Evolutionary conservation across 2,888 invertebrate species (phyloP).

Genomic region (Patella pellucida): DNA sequence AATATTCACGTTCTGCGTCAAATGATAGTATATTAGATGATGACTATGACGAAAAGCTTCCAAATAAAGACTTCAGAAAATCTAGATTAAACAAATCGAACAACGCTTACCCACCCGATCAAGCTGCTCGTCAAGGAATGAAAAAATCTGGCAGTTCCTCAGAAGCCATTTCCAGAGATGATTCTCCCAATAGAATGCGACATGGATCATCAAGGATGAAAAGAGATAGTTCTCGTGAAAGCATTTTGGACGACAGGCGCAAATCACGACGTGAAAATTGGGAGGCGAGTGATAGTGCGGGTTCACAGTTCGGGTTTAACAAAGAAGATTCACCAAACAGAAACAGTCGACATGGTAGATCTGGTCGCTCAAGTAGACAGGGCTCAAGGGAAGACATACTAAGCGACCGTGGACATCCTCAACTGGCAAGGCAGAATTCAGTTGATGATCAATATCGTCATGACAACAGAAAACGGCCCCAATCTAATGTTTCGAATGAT

Average conservation of each 20-base stretch:
- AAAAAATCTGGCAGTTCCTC: conserved; percentile 57
- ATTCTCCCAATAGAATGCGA: conserved; percentile 50
- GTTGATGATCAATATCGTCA: conserved; percentile 17
- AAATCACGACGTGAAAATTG: conserved; percentile 32
- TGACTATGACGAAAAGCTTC: conserved; percentile 50
- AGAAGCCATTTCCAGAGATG: conserved; percentile 55
- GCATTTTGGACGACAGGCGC: conserved; percentile 52
- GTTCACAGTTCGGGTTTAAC: conserved; percentile 53
- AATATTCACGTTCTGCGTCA: conserved; percentile 48
- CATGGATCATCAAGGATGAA: conserved; percentile 28
- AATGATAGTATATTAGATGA: conserved; percentile 55
- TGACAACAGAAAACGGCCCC: conserved; percentile 42
- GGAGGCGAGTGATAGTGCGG: conserved; percentile 43
- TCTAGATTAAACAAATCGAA: conserved; percentile 80
- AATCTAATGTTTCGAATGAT: conserved; percentile 45
- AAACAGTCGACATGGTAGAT: conserved; percentile 34
- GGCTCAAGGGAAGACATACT: conserved; percentile 55
- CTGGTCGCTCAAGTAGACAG: conserved; percentile 45
- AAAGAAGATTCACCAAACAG: conserved; percentile 60
- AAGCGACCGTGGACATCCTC: conserved; percentile 41
- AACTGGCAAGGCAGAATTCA: conserved; percentile 24
- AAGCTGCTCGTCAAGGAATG: conserved; percentile 34
- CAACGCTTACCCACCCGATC: conserved; percentile 52
- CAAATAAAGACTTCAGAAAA: conserved; percentile 82
- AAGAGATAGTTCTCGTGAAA: conserved; percentile 54